Evolutionary conservation across 2,888 invertebrate genomes (phyloP).

Genomic region (Acanthosoma haemorrhoidale): DNA sequence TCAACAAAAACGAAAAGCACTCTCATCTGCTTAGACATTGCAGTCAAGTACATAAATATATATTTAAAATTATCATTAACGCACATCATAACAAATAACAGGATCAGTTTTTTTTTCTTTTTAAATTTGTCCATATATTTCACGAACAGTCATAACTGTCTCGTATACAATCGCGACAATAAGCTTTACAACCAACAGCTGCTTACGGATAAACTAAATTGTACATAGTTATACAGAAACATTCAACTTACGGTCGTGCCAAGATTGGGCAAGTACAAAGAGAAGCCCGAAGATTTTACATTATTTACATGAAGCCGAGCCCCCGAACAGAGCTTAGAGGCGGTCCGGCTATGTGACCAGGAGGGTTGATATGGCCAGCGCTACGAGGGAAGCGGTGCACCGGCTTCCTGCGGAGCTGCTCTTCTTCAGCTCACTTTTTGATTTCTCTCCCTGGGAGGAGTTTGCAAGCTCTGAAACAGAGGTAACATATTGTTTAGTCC

Average conservation of each 20-base stretch:
- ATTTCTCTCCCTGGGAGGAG: slow-evolving; percentile 36
- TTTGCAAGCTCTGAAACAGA: slow-evolving; percentile 38
- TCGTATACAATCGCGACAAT: slow-evolving; percentile 1
- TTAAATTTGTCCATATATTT: neutral
- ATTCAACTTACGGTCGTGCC: neutral
- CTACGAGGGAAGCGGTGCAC: neutral
- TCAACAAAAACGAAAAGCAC: neutral
- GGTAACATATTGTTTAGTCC: no score
- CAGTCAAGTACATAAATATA: no score
- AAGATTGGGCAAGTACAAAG: slow-evolving; percentile 18
- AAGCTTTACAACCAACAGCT: neutral
- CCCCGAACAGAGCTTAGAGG: neutral
- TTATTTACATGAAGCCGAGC: neutral
- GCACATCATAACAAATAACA: no score
- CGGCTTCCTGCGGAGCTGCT: slow-evolving; percentile 3
- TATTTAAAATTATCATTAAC: no score
- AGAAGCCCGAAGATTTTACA: slow-evolving; percentile 18
- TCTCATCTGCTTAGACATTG: neutral
- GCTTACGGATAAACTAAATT: neutral
- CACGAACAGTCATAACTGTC: neutral
- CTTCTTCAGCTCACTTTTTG: slow-evolving; percentile 35
- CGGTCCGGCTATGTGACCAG: neutral
- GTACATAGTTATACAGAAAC: neutral
- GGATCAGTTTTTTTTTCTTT: neutral
- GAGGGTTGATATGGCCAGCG: neutral